These are phyloP conservation scores for Drosophila monieri DNA, from an alignment of 2,888 invertebrate species.

Conservation along the genomic window DNA sequence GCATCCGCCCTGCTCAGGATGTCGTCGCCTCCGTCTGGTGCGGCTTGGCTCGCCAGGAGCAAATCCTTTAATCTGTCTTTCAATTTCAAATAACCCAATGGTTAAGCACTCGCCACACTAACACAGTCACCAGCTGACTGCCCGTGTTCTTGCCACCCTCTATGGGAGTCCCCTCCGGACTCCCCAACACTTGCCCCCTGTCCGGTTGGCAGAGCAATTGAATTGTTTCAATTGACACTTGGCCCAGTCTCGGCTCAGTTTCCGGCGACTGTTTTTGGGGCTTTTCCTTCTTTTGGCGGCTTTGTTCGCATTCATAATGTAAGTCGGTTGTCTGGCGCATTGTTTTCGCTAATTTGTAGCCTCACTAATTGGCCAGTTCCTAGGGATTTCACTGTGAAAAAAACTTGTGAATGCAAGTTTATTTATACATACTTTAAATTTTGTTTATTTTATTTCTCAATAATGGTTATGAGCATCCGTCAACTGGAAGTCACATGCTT, in stretches of 20 bases:
- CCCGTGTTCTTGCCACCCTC: background rate
- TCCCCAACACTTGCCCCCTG: conserved; percentile 1
- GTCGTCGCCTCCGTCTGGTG: conserved; percentile 19
- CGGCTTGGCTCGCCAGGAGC: conserved; percentile 44
- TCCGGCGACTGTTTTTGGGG: conserved; percentile 20
- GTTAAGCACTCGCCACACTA: conserved; percentile 52
- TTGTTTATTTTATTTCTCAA: too few species aligned
- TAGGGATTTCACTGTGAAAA: conserved; percentile 5
- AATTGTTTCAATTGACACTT: conserved; percentile 73
- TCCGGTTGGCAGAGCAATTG: conserved; percentile 58
- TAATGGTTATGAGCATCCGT: background rate
- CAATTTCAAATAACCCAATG: conserved; percentile 58
- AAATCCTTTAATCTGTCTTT: conserved; percentile 76
- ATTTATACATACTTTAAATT: background rate
- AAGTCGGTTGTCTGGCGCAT: conserved; percentile 51
- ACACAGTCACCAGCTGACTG: conserved; percentile 11
- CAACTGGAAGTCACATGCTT: background rate
- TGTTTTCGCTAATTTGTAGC: conserved; percentile 37
- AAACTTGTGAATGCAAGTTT: background rate
- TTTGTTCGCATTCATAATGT: conserved; percentile 66
- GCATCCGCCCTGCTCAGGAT: background rate
- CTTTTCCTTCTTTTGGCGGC: conserved; percentile 16
- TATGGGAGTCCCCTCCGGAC: background rate
- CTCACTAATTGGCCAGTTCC: conserved; percentile 38
- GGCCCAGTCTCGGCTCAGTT: conserved; percentile 43